Percentiles rank a stretch among this genome's conserved stretches.
These are phyloP conservation scores for Athripsodes cinereus DNA, from an alignment of 2,888 invertebrate genomes.

Conservation along the genomic window DNA sequence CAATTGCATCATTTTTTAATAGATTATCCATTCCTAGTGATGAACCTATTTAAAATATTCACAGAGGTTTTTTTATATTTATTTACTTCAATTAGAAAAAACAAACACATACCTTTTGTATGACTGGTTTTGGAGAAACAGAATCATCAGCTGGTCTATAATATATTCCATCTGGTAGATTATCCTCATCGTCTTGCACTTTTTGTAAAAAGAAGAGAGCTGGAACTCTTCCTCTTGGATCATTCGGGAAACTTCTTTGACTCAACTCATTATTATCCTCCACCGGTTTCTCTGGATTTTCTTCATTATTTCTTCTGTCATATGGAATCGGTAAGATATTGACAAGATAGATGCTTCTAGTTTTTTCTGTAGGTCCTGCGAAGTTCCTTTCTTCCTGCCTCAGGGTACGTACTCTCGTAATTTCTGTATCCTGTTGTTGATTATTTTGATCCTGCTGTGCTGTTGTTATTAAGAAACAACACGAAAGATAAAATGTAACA, in stretches of 20 bases:
- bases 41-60: no score
- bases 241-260: not conserved
- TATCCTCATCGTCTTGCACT: slow-evolving; percentile 23
- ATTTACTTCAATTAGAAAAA: not conserved
- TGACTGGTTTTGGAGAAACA: slow-evolving; percentile 15
- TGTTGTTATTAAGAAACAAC: not conserved
- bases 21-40: no score
- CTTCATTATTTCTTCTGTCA: slow-evolving; percentile 1
- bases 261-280: slow-evolving; percentile 12
- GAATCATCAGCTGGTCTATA: slow-evolving; percentile 33
- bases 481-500: not conserved
- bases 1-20: no score
- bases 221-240: slow-evolving; percentile 17
- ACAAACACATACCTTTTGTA: slow-evolving; percentile 18
- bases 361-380: slow-evolving; percentile 1
- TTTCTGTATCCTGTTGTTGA: slow-evolving; percentile 15
- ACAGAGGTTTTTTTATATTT: no score
- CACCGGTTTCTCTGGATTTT: not conserved
- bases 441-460: not conserved
- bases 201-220: slow-evolving; percentile 25
- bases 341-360: slow-evolving; percentile 18
- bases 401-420: slow-evolving; percentile 20
- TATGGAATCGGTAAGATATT: slow-evolving; percentile 19
- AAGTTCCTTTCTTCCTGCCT: slow-evolving; percentile 16
- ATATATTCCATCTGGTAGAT: slow-evolving; percentile 34